phyloP scores from a whole-genome alignment of 1,140 invertebrate genomes.

The Leptinotarsa texana region DNA sequence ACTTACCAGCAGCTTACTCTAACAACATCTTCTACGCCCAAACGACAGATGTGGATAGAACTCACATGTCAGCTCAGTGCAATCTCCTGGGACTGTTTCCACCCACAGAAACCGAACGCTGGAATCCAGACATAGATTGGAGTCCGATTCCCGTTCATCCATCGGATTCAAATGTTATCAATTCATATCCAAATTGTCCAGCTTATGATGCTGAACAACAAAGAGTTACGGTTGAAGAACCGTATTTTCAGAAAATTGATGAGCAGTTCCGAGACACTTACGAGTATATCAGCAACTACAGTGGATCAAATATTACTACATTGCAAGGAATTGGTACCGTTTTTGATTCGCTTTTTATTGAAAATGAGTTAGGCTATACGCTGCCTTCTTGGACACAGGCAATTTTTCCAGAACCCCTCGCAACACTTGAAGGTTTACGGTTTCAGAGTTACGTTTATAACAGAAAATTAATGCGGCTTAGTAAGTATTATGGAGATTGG shows the following conservation, averaged over 20 bases:
- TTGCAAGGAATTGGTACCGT: neutral
- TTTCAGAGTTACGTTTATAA: neutral
- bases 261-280: neutral
- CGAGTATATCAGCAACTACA: neutral
- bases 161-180: neutral
- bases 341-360: neutral
- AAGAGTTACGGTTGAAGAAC: neutral
- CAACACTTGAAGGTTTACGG: neutral
- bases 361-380: neutral
- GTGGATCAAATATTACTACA: neutral
- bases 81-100: slow-evolving; percentile 61
- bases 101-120: slow-evolving; percentile 55
- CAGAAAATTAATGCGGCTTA: neutral
- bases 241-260: neutral
- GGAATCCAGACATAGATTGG: slow-evolving; percentile 60
- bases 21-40: slow-evolving; percentile 49
- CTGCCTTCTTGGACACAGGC: slow-evolving; percentile 1
- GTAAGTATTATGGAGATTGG: neutral
- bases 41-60: slow-evolving; percentile 57
- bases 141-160: slow-evolving; percentile 58
- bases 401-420: slow-evolving; percentile 9
- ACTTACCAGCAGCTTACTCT: slow-evolving; percentile 62
- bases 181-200: neutral
- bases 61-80: slow-evolving; percentile 61
- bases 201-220: neutral